Percentiles rank a stretch among this genome's conserved stretches.
Conservation (phyloP, 2,797 vertebrate species). For the Anguilla anguilla region DNA sequence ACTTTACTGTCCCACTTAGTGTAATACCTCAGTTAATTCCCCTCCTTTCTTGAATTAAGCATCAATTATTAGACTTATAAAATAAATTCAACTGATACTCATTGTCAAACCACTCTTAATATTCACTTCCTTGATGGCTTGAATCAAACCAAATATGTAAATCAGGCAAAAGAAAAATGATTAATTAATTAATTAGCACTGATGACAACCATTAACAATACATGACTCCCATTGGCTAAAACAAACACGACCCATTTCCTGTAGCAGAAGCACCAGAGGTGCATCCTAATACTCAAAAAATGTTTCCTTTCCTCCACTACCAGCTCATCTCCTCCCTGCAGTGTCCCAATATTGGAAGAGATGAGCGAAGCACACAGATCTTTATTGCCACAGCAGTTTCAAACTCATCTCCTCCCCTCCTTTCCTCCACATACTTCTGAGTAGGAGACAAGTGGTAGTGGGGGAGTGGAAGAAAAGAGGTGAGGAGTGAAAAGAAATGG, state of each 20-base stretch:
- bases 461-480: too few species aligned
- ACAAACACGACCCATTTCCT: not conserved
- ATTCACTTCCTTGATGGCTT: not conserved
- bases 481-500: too few species aligned
- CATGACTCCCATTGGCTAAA: not conserved
- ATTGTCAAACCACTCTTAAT: not conserved
- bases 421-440: too few species aligned
- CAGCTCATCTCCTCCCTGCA: too few species aligned
- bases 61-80: not conserved
- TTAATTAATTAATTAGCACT: not conserved
- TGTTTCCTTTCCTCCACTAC: too few species aligned
- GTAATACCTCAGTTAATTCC: not conserved
- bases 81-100: slow-evolving; percentile 1
- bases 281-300: too few species aligned
- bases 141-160: not conserved
- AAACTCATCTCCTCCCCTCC: too few species aligned
- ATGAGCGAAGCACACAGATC: too few species aligned
- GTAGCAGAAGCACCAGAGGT: not conserved
- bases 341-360: too few species aligned
- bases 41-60: not conserved
- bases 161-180: not conserved
- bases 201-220: not conserved
- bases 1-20: too few species aligned
- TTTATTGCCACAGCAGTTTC: too few species aligned
- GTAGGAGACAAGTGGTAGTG: too few species aligned